These are phyloP conservation scores for Schizopygopsis pylzovi DNA, from an alignment of 2,797 vertebrate genomes.

Conservation along the genomic window DNA sequence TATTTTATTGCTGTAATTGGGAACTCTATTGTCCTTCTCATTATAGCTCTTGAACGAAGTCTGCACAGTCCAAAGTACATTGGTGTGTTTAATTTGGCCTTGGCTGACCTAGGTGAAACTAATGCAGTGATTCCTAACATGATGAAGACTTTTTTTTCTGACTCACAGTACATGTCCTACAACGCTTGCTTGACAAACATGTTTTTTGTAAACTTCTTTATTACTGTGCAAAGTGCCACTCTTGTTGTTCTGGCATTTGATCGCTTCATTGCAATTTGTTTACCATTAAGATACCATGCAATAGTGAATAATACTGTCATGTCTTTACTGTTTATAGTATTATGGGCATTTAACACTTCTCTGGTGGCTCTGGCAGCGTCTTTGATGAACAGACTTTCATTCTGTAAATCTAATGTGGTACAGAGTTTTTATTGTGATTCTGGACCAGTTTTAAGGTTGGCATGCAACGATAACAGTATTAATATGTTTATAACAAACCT, in stretches of 20 bases:
- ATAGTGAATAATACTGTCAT: too few relatives aligned
- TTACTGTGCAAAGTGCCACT: conserved; percentile 28
- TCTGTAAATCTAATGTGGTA: conserved; percentile 57
- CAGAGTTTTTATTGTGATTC: conserved; percentile 36
- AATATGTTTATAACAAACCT: too few relatives aligned
- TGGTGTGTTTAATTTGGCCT: too few relatives aligned
- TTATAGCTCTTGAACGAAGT: too few relatives aligned
- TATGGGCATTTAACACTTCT: too few relatives aligned
- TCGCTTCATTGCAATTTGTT: neutral
- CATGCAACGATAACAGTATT: conserved; percentile 57
- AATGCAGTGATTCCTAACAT: conserved; percentile 41
- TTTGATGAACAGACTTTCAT: neutral
- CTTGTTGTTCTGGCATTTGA: conserved; percentile 56
- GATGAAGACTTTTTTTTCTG: conserved; percentile 51
- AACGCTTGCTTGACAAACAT: conserved; percentile 51
- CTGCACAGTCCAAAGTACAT: too few relatives aligned
- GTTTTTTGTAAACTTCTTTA: conserved; percentile 56
- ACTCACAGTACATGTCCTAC: conserved; percentile 55
- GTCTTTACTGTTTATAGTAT: too few relatives aligned
- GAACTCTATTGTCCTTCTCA: too few relatives aligned
- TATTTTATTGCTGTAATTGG: too few relatives aligned
- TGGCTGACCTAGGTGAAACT: too few relatives aligned
- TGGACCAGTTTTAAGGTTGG: conserved; percentile 45
- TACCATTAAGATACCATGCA: too few relatives aligned
- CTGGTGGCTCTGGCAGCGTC: too few relatives aligned